Conservation (phyloP, 2,113 vertebrate species). For the Phylloscopus trochilus region DNA sequence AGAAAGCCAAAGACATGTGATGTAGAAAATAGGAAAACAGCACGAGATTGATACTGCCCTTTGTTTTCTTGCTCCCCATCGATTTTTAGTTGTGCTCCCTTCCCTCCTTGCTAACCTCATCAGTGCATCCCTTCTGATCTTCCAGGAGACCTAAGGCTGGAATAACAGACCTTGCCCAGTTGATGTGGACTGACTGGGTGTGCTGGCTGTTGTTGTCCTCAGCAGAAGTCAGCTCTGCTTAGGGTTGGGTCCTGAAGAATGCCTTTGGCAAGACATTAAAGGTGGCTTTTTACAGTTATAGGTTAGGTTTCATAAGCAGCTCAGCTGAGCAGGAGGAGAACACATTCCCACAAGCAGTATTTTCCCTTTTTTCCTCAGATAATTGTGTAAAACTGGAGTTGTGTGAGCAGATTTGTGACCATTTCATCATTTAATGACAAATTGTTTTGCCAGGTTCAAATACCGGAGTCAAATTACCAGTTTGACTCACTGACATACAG, state of each 20-base stretch:
- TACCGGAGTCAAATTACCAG: not conserved
- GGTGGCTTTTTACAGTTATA: not conserved
- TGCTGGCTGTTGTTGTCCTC: not conserved
- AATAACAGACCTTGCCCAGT: not conserved
- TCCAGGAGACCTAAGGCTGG: not conserved
- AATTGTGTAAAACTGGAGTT: not conserved
- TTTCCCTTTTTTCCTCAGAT: not conserved
- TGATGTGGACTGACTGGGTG: not conserved
- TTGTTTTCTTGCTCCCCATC: not conserved
- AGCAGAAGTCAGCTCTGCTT: not conserved
- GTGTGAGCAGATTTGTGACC: not conserved
- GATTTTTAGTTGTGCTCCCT: not conserved
- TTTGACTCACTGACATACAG: not conserved
- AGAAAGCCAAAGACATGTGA: not conserved
- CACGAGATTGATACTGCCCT: not conserved
- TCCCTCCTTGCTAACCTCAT: not conserved
- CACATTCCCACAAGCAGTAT: not conserved
- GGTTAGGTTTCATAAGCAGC: not conserved
- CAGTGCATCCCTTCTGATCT: not conserved
- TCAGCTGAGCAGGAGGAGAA: not conserved
- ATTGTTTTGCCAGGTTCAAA: not conserved
- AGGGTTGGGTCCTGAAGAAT: not conserved
- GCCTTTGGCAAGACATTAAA: not conserved
- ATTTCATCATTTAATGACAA: not conserved
- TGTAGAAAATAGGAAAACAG: not conserved